Conservation (phyloP, 1,140 invertebrate genomes). For the Sycophaga agraensis region DNA sequence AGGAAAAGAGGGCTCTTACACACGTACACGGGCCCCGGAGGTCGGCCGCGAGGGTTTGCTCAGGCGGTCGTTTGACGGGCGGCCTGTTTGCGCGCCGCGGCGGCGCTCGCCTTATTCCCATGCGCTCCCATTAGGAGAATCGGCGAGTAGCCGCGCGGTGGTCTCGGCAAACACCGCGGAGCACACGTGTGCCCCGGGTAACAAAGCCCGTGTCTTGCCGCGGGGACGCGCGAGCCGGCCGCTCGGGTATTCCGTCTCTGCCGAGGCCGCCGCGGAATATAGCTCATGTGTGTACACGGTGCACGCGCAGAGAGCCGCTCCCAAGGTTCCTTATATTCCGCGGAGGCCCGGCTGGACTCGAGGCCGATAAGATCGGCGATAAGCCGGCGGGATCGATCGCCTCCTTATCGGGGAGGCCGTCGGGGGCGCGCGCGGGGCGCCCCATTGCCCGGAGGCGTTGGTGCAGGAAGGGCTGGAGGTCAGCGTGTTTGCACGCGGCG, state of each 20-base stretch:
- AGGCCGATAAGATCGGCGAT: not conserved
- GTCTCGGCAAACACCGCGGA: too few relatives aligned
- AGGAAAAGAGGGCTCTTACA: too few relatives aligned
- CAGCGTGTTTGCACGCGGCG: too few relatives aligned
- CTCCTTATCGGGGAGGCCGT: not conserved
- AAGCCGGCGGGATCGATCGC: too few relatives aligned
- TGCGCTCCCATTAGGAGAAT: conserved; percentile 27
- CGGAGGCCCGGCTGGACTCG: not conserved
- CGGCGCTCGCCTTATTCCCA: conserved; percentile 15
- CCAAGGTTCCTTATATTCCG: too few relatives aligned
- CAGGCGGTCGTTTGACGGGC: not conserved
- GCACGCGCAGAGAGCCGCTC: too few relatives aligned
- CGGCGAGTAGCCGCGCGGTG: conserved; percentile 12
- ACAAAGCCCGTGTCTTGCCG: not conserved
- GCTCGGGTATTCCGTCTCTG: conserved; percentile 17
- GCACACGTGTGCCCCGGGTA: not conserved
- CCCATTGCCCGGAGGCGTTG: too few relatives aligned
- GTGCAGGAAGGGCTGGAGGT: too few relatives aligned
- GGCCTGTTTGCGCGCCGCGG: conserved; percentile 7
- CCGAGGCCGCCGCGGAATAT: too few relatives aligned
- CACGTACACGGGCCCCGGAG: too few relatives aligned
- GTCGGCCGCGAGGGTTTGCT: not conserved
- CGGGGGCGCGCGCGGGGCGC: conserved; percentile 18
- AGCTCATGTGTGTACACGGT: too few relatives aligned
- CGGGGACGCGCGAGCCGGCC: not conserved